phyloP scores from a whole-genome alignment of 2,797 vertebrate genomes.

The Hippopotamyrus pictus region DNA sequence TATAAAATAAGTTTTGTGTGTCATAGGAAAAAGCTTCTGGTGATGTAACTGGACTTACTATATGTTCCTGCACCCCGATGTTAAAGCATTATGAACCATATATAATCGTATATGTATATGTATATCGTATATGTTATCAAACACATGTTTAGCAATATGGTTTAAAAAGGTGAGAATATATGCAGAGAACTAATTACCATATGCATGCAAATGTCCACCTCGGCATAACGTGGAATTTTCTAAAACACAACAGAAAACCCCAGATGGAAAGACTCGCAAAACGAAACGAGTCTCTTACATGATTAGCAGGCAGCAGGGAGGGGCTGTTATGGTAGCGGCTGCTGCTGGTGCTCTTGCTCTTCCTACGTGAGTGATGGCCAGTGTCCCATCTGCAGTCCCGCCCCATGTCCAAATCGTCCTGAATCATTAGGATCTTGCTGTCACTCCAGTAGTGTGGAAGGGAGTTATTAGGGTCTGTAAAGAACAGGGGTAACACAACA shows the following conservation, averaged over 20 bases:
- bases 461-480: conserved; percentile 60
- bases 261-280: background rate
- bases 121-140: background rate
- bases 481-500: background rate
- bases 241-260: background rate
- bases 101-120: background rate
- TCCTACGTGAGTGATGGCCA: conserved; percentile 50
- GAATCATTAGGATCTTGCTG: conserved; percentile 63
- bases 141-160: background rate
- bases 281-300: background rate
- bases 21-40: background rate
- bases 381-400: conserved; percentile 57
- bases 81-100: background rate
- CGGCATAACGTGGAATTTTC: background rate
- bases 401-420: conserved; percentile 52
- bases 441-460: conserved; percentile 61
- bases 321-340: conserved; percentile 52
- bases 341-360: conserved; percentile 42
- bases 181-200: background rate
- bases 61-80: background rate
- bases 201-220: background rate
- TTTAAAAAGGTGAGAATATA: background rate
- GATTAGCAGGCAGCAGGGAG: conserved; percentile 44
- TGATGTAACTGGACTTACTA: background rate
- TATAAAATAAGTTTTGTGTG: background rate